Evolutionary conservation across 1,140 invertebrate species (phyloP), one percentile per base, ranked within the genome.

Genomic region (Ruditapes philippinarum): DNA sequence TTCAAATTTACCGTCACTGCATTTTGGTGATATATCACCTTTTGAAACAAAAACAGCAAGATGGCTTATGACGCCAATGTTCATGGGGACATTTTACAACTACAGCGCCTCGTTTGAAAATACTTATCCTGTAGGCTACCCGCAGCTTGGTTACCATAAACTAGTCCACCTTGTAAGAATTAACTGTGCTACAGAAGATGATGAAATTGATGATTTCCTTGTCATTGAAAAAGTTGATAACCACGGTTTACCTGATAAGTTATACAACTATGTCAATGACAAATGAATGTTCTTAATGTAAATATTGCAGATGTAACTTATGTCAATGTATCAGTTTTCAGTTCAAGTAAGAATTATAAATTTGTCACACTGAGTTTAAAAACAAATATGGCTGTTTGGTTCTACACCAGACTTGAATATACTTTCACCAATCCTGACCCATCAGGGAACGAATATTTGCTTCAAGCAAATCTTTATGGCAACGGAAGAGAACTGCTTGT

Each of bases 91-190:
- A 1, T 93, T 93, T 68, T 92, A 89, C 33, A 93, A 92, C 57
- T 93, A 85, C 70, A 89, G 74, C 28, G 92, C 91, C 40, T 91
- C 92, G 28, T 93, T 92, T 89, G 86, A 92, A 49, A 93, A 93
- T 73, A 92, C 90, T 0, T 92, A 92, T 84, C 92, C 92, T 2
- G 74, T 92, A 31, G 92, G 92, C 57, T 91, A 93, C 76, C 90
- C 92, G 14, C 90, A 91, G 70, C 68, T 93, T 19, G 80, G 81
- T 33, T 91, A 90, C 42, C 89, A 91, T 81, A 90, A 93, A 80
- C 60, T 93, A 3, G 49, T 93, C 31, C 91, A 93, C 42, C 25
- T 89, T 19, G 91, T 93, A 7, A 70, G 89, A 76, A 83, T 92
- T 62, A 86, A 92, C 19, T 25, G 28, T 74, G 73, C 90, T 51